Evolutionary conservation across 1,140 invertebrate genomes (phyloP), one percentile per base, ranked within the genome.

Genomic region (Bombus pyrosoma): DNA sequence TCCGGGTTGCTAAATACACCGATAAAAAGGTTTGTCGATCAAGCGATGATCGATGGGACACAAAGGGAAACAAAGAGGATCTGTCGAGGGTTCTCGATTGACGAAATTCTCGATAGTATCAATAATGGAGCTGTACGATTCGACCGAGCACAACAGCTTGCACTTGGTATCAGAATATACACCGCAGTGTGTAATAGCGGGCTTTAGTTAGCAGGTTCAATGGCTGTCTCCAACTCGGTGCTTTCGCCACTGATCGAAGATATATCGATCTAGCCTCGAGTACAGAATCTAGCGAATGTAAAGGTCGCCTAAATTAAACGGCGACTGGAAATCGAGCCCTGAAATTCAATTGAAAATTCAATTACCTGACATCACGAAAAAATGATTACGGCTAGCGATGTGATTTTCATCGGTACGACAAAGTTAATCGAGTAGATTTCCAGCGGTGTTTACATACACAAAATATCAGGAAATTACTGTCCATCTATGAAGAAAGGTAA

Each of bases 101-200:
- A 79, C 53, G 32, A 25, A 71, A 53, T 72, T 73, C 83, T 80
- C 76, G 73, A 79, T 85, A 59, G 83, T 80, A 72, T 84, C 82
- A 71, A 69, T 79, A 69, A 72, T 68, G n/a, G 34, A 47, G 66
- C 53, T 53, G 57, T 47, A 78, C 75, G 66, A 83, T 79, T 37
- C 66, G 53, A 62, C 32, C 66, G 22, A 47, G 53, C 68, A 85
- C 41, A 59, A 85, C 77, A 32, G 77, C 75, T 79, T 32, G n/a
- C 39, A 71, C 41, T 79, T 43, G 83, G 53, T 73, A 72, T 80
- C 47, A 80, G 68, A 25, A 41, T 62, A 32, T 53, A 72, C 57
- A n/a, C 37, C 32, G 32, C 39, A 37, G 25, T 64, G 83, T 85
- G 39, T 85, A 85, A 85, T 57, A 80, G 25, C 28, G 39, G n/a